Conservation (phyloP, 2,888 invertebrate genomes). For the Micoletzkya japonica region DNA sequence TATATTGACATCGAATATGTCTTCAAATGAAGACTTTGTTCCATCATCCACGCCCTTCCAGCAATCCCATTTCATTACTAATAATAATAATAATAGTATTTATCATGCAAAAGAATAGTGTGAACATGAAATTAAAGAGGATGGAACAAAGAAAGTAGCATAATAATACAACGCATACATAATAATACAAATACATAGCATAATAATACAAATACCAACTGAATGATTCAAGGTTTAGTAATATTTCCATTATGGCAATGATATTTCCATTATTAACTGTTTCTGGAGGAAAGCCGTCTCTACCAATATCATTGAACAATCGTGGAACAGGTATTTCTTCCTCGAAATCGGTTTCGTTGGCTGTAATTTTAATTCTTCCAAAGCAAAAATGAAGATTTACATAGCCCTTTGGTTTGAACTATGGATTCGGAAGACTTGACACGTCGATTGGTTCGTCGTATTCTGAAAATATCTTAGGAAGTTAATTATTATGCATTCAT, state of each 20-base stretch:
- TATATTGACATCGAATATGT: slow-evolving; percentile 15
- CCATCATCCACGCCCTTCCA: slow-evolving; percentile 16
- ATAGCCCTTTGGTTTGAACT: background rate
- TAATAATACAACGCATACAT: too few species aligned
- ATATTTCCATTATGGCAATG: background rate
- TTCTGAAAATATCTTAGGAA: too few species aligned
- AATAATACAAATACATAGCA: too few species aligned
- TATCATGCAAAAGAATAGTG: too few species aligned
- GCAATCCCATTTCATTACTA: slow-evolving; percentile 25
- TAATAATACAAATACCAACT: too few species aligned
- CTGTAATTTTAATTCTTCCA: background rate
- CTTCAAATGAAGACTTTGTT: slow-evolving; percentile 1
- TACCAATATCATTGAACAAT: slow-evolving; percentile 15
- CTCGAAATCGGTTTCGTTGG: background rate
- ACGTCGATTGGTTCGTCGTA: too few species aligned
- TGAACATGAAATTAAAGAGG: too few species aligned
- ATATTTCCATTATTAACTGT: background rate
- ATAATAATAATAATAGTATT: too few species aligned
- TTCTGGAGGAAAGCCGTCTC: slow-evolving; percentile 17
- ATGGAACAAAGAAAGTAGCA: too few species aligned
- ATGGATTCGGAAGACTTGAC: slow-evolving; percentile 12
- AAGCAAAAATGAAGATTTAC: background rate
- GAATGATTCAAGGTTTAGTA: background rate
- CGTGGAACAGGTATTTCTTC: too few species aligned
- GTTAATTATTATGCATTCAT: too few species aligned